phyloP scores from a whole-genome alignment of 2,888 invertebrate species.

The Drosophila yooni region DNA sequence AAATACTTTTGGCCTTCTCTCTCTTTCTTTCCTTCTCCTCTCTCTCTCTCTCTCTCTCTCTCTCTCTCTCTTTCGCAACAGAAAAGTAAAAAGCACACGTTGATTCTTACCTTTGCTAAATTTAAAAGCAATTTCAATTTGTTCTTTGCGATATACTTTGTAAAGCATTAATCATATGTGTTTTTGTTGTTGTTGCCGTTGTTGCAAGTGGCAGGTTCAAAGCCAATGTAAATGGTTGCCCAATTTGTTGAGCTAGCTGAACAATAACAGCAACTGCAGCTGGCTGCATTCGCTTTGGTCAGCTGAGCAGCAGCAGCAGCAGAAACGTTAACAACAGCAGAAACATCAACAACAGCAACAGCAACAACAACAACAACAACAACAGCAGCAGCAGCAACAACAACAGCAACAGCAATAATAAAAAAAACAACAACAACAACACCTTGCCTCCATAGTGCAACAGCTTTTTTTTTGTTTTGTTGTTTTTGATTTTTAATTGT shows the following conservation, averaged over 20 bases:
- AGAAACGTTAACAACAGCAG: conserved; percentile 24
- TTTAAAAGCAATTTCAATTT: conserved; percentile 38
- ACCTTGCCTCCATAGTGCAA: conserved; percentile 8
- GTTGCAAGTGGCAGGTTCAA: conserved; percentile 62
- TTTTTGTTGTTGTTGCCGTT: conserved; percentile 22
- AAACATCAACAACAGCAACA: not conserved
- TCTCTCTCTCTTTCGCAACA: not conserved
- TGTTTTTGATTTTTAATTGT: conserved; percentile 54
- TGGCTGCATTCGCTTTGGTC: conserved; percentile 72
- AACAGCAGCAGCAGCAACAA: conserved; percentile 14
- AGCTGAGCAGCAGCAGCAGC: conserved; percentile 55
- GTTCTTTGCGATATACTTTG: conserved; percentile 40
- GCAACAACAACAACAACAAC: not conserved
- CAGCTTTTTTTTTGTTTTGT: not conserved
- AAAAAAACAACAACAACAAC: conserved; percentile 19
- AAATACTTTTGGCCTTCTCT: conserved; percentile 8
- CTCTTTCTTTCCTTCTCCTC: not conserved
- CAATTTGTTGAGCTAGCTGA: conserved; percentile 44
- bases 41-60: not conserved
- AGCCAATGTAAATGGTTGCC: conserved; percentile 59
- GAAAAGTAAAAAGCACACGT: not conserved
- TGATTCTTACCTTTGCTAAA: conserved; percentile 42
- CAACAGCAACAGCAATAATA: conserved; percentile 20
- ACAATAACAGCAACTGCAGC: conserved; percentile 41
- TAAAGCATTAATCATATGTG: conserved; percentile 52